phyloP scores from a whole-genome alignment of 1,140 invertebrate genomes.

The Drosophila arawakana region DNA sequence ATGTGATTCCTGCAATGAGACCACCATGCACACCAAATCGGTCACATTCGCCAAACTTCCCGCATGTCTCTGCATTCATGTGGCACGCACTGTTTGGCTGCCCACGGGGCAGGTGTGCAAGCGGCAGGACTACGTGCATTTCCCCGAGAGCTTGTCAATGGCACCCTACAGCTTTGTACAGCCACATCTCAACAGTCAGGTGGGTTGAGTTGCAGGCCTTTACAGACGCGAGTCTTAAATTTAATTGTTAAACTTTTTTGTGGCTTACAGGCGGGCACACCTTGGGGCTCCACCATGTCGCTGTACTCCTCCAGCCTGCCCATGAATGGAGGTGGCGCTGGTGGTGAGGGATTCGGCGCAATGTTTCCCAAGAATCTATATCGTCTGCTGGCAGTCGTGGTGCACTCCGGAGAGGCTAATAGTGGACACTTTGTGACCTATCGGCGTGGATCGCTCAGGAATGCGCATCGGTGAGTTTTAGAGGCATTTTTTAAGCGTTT shows the following conservation, averaged over 20 bases:
- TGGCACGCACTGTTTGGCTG: constrained; percentile 93
- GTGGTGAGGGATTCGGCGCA: constrained; percentile 72
- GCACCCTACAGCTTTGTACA: constrained; percentile 90
- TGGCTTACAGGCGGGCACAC: constrained; percentile 72
- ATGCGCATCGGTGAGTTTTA: constrained; percentile 85
- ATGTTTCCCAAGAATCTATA: constrained; percentile 86
- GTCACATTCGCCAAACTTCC: constrained; percentile 91
- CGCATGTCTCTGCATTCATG: constrained; percentile 89
- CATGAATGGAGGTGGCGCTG: constrained; percentile 62
- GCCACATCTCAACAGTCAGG: constrained; percentile 85
- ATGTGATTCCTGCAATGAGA: constrained; percentile 91
- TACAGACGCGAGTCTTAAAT: too few species aligned
- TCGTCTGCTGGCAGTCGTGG: constrained; percentile 93
- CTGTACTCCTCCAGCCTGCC: constrained; percentile 80
- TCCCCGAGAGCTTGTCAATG: constrained; percentile 93
- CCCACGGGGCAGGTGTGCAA: constrained; percentile 90
- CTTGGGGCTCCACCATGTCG: constrained; percentile 83
- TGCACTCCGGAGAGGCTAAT: constrained; percentile 93
- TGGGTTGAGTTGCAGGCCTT: constrained; percentile 39
- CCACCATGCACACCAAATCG: constrained; percentile 90
- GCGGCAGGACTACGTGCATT: constrained; percentile 93
- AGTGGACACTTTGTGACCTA: constrained; percentile 97
- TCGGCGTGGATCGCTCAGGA: constrained; percentile 88
- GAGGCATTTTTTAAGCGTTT: background rate
- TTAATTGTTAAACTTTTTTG: background rate